Conservation (phyloP, 2,797 vertebrate species). For the Sebastolobus alascanus region DNA sequence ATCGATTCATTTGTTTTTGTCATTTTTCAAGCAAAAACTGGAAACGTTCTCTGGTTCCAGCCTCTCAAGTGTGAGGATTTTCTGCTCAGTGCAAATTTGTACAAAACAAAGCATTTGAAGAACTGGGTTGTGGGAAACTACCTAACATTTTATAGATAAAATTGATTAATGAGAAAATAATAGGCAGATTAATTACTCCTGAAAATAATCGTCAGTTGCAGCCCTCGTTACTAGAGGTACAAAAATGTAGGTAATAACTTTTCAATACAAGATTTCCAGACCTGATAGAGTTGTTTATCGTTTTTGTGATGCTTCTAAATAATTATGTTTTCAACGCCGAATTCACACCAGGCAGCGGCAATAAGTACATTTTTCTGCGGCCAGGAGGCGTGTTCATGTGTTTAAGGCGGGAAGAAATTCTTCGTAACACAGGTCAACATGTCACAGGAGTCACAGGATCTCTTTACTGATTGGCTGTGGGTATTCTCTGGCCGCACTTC, state of each 20-base stretch:
- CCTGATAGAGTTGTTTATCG: fast-evolving
- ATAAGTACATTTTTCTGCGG: no score
- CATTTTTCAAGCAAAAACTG: background rate
- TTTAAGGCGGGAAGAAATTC: no score
- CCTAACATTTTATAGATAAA: no score
- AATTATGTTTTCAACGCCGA: fast-evolving
- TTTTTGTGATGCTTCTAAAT: no score
- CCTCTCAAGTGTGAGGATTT: background rate
- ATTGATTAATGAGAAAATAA: background rate
- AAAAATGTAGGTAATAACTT: background rate
- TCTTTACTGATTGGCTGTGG: no score
- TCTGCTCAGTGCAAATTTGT: background rate
- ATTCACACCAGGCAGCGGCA: no score
- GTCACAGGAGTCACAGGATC: no score
- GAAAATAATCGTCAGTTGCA: no score
- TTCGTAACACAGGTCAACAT: no score
- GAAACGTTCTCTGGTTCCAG: background rate
- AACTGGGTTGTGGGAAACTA: background rate
- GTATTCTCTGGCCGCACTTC: no score
- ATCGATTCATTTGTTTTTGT: background rate
- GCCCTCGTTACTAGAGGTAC: background rate
- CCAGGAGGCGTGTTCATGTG: no score
- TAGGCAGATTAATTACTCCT: background rate
- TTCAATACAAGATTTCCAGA: background rate
- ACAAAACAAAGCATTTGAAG: background rate